Base-by-base conservation (phyloP, 2,797 vertebrate species). In the Microctenopoma stevenorrisi region DNA sequence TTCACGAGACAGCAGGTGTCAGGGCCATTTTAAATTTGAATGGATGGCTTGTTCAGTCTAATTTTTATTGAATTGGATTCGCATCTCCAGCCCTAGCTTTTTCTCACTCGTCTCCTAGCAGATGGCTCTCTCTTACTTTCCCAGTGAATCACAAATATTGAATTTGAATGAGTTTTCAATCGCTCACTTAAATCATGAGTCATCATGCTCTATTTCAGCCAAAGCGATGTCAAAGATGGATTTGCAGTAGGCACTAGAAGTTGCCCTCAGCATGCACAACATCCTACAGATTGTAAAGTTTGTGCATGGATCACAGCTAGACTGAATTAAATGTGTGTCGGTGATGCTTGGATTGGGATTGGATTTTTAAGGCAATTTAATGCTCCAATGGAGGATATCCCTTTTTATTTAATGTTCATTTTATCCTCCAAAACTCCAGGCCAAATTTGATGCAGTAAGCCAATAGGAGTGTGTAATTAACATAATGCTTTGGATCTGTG, bases 291-390 rank as follows among this genome's bases (percentile, higher is more conserved):
- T 62, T 67, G 44, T 40, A 43, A 69, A 78, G 59, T 78, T 77
- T 55, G 51, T 65, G 52, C 33, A 59, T 72, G 44, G 44, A 49
- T 68, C 63, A 18, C 43, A 74, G 62, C 78, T 46, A 44, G n/a
- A 73, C 68, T 71, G 66, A 56, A 56, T 68, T 51, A 59, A 63
- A 79, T 84, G 62, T 67, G 76, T 84, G 82, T 83, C 68, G 48
- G 50, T 86, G 69, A 80, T 75, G 72, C 73, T 72, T n/a, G 18
- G 70, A 56, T 74, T 65, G 72, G 68, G 60, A 73, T 82, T 88
- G 72, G 54, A 76, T 78, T 82, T 86, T 44, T 81, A 81, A 87
- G 64, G 76, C 84, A 90, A 91, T 91, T 89, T 90, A 87, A 81
- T 82, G 88, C 82, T 89, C 57, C 67, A 49, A 1, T 79, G 78